Conservation (phyloP, 2,113 vertebrate genomes). For the Pedetes capensis region DNA sequence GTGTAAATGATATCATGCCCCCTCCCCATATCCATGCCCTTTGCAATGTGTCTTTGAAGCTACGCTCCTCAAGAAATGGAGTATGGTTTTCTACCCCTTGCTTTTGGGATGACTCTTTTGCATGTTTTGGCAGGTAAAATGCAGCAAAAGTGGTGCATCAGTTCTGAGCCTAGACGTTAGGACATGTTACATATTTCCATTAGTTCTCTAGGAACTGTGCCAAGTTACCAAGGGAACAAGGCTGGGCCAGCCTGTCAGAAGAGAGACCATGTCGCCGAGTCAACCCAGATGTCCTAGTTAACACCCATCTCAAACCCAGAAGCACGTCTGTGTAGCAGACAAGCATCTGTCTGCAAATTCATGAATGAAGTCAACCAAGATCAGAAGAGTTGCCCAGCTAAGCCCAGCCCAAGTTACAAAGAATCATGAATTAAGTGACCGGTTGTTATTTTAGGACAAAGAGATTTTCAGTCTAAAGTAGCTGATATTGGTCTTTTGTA, state of each 20-base stretch:
- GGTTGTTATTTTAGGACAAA: background rate
- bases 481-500: background rate
- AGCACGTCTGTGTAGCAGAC: background rate
- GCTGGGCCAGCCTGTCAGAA: background rate
- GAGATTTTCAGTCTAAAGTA: background rate
- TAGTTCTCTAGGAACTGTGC: background rate
- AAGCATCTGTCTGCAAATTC: background rate
- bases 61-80: background rate
- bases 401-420: background rate
- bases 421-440: background rate
- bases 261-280: background rate
- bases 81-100: background rate
- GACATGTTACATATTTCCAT: background rate
- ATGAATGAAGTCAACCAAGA: background rate
- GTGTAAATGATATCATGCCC: background rate
- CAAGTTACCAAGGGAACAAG: constrained; percentile 7
- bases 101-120: background rate
- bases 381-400: background rate
- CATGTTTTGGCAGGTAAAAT: background rate
- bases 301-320: background rate
- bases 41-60: background rate
- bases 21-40: background rate
- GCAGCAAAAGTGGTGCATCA: background rate
- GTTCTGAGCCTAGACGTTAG: background rate
- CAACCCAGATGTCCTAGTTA: background rate